Evolutionary conservation across 2,797 vertebrate genomes (phyloP).

Genomic region (Helicolenus hilgendorfi): DNA sequence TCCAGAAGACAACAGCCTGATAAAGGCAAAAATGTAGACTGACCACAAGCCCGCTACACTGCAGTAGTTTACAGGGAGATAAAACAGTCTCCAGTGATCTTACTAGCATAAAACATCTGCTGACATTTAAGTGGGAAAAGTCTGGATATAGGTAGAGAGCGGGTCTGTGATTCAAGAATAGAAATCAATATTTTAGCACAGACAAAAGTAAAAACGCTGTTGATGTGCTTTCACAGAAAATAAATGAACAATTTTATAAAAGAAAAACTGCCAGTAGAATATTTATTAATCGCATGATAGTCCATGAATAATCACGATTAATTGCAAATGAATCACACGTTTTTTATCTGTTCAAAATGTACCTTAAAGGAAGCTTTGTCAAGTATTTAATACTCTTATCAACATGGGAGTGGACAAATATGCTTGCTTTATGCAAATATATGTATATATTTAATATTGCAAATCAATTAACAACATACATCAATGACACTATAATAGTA

Average conservation of each 20-base stretch:
- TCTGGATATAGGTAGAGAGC: neutral
- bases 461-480: too few relatives aligned
- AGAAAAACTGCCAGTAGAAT: neutral
- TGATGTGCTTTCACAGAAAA: neutral
- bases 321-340: too few relatives aligned
- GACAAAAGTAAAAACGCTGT: neutral
- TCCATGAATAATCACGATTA: too few relatives aligned
- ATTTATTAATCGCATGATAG: too few relatives aligned
- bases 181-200: constrained; percentile 17
- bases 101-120: constrained; percentile 10
- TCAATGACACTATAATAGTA: too few relatives aligned
- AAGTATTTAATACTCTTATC: too few relatives aligned
- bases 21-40: neutral
- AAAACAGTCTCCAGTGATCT: neutral
- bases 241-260: neutral
- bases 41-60: neutral
- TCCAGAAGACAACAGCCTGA: neutral
- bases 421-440: fast-evolving
- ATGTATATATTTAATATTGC: too few relatives aligned
- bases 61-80: neutral
- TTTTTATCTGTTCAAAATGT: too few relatives aligned
- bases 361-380: too few relatives aligned
- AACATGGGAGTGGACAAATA: too few relatives aligned
- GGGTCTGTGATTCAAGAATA: neutral
- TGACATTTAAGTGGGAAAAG: constrained; percentile 11